phyloP scores from a whole-genome alignment of 2,113 vertebrate species.

The Corythoichthys intestinalis region DNA sequence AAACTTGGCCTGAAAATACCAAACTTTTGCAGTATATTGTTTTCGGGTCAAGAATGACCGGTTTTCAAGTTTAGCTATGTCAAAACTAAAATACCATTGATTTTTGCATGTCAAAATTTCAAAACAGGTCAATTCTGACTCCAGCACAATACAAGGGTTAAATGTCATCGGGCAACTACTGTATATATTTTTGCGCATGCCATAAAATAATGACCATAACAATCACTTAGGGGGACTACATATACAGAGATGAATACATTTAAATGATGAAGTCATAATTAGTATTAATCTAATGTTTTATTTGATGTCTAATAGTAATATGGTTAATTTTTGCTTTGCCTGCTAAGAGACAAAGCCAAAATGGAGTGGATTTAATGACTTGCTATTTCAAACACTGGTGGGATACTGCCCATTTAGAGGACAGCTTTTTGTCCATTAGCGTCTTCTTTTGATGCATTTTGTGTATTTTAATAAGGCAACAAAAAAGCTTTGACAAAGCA shows the following conservation, averaged over 20 bases:
- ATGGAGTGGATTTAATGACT: constrained; percentile 22
- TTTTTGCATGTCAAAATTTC: too few relatives aligned
- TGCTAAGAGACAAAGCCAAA: constrained; percentile 24
- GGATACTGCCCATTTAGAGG: constrained; percentile 13
- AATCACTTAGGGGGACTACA: constrained; percentile 7
- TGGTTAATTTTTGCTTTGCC: constrained; percentile 37
- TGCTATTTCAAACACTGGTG: constrained; percentile 7
- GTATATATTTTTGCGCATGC: background rate
- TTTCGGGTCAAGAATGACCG: too few relatives aligned
- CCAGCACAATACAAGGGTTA: background rate
- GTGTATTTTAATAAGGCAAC: background rate
- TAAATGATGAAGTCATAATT: constrained; percentile 1
- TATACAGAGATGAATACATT: background rate
- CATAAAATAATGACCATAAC: constrained; percentile 3
- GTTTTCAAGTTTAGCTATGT: too few relatives aligned
- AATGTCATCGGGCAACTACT: background rate
- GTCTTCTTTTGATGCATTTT: constrained; percentile 6
- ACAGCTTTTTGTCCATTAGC: constrained; percentile 9
- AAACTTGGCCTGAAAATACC: too few relatives aligned
- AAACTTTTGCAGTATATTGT: too few relatives aligned
- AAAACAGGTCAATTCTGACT: too few relatives aligned
- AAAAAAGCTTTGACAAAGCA: background rate
- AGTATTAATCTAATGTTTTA: constrained; percentile 5
- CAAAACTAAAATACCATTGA: too few relatives aligned
- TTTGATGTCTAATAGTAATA: constrained; percentile 15